Evolutionary conservation across 1,140 invertebrate species (phyloP).

Genomic region (Venturia canescens): DNA sequence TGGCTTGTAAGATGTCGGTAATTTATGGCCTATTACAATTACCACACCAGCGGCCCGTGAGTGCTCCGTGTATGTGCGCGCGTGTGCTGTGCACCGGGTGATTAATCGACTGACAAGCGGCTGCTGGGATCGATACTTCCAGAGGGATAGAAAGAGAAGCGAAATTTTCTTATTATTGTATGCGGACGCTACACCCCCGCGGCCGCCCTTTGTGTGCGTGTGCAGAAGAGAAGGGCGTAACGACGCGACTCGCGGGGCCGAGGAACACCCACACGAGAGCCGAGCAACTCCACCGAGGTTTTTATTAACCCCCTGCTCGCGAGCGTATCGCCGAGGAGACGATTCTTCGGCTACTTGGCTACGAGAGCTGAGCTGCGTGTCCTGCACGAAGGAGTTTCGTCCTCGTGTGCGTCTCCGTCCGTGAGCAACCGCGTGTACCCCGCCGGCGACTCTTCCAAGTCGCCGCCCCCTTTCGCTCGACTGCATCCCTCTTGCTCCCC

Average conservation of each 20-base stretch:
- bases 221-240: too few species aligned
- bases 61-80: conserved; percentile 9
- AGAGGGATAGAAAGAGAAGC: conserved; percentile 5
- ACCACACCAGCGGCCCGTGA: conserved; percentile 35
- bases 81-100: conserved; percentile 56
- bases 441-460: neutral
- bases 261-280: too few species aligned
- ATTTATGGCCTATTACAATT: conserved; percentile 69
- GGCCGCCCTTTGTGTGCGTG: too few species aligned
- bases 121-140: conserved; percentile 60
- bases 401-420: neutral
- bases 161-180: conserved; percentile 7
- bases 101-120: conserved; percentile 66
- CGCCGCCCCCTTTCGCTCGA: neutral
- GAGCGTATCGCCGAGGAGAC: neutral
- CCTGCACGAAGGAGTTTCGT: neutral
- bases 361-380: neutral
- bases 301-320: conserved; percentile 17
- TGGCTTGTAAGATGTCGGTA: conserved; percentile 61
- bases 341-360: neutral
- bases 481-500: neutral
- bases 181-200: neutral
- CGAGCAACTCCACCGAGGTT: neutral
- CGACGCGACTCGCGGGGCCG: too few species aligned
- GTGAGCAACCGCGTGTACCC: too few species aligned